phyloP scores from a whole-genome alignment of 1,140 invertebrate species.

The Drosophila trapezifrons region DNA sequence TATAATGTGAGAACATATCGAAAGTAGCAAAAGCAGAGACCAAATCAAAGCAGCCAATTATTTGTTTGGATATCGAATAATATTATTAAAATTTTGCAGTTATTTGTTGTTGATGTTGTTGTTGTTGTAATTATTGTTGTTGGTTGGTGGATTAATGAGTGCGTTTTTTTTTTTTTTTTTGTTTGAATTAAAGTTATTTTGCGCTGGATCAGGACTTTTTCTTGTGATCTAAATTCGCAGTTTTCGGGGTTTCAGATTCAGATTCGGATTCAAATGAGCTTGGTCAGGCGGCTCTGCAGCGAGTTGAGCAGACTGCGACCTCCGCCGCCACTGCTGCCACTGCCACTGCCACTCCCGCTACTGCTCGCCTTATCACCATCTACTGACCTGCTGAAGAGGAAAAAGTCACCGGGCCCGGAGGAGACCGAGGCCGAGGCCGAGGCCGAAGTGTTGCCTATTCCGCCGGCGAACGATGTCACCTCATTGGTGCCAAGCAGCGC shows the following conservation, averaged over 20 bases:
- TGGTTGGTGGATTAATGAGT: slow-evolving; percentile 34
- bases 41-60: slow-evolving; percentile 76
- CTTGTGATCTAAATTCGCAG: slow-evolving; percentile 17
- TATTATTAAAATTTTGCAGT: slow-evolving; percentile 44
- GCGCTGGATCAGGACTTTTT: slow-evolving; percentile 27
- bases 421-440: slow-evolving; percentile 12
- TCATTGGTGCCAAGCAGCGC: slow-evolving; percentile 41
- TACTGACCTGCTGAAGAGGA: slow-evolving; percentile 84
- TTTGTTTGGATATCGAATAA: slow-evolving; percentile 31
- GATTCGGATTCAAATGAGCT: slow-evolving; percentile 66
- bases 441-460: slow-evolving; percentile 22
- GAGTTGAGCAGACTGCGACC: slow-evolving; percentile 72
- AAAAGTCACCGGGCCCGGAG: slow-evolving; percentile 70
- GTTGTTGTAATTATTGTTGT: slow-evolving; percentile 10
- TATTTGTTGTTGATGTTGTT: slow-evolving; percentile 30
- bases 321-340: slow-evolving; percentile 25
- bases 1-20: slow-evolving; percentile 19
- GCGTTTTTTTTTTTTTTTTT: slow-evolving; percentile 7
- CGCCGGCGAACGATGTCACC: slow-evolving; percentile 3
- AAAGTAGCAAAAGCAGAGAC: slow-evolving; percentile 65
- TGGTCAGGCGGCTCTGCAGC: slow-evolving; percentile 78
- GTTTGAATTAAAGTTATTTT: too few species aligned
- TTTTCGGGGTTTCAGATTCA: slow-evolving; percentile 16
- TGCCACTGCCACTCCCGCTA: slow-evolving; percentile 16
- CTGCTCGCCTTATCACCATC: slow-evolving; percentile 36